These are phyloP conservation scores for Leptodirus hochenwartii DNA, from an alignment of 2,888 invertebrate genomes.

Conservation along the genomic window DNA sequence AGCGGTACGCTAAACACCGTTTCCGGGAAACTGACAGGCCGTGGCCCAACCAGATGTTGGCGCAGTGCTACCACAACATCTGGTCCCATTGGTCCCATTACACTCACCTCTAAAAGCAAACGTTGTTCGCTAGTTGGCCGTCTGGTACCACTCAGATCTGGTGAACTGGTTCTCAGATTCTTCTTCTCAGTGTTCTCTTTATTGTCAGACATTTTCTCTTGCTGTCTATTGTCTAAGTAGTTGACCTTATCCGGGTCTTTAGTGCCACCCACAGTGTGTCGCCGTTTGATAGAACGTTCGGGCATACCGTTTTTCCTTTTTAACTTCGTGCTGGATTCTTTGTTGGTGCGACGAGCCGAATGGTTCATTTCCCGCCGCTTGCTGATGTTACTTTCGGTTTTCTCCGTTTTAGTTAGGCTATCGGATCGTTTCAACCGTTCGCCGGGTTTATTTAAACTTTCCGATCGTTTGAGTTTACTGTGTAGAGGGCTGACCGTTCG, in stretches of 20 bases:
- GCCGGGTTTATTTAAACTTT: slow-evolving; percentile 39
- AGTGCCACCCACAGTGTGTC: slow-evolving; percentile 88
- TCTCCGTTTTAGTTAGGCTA: slow-evolving; percentile 50
- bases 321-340: slow-evolving; percentile 39
- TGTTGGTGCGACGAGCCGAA: slow-evolving; percentile 23
- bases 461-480: slow-evolving; percentile 36
- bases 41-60: slow-evolving; percentile 29
- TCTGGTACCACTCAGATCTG: slow-evolving; percentile 33
- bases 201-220: slow-evolving; percentile 11
- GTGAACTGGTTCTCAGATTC: slow-evolving; percentile 39
- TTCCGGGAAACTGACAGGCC: slow-evolving; percentile 34
- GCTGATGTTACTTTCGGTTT: slow-evolving; percentile 62
- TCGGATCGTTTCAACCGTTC: slow-evolving; percentile 37
- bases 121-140: too few species aligned
- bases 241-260: slow-evolving; percentile 64
- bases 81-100: slow-evolving; percentile 31
- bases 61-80: slow-evolving; percentile 28
- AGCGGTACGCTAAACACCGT: slow-evolving; percentile 35
- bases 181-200: slow-evolving; percentile 28
- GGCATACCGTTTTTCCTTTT: slow-evolving; percentile 63
- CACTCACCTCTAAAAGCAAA: slow-evolving; percentile 32
- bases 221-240: slow-evolving; percentile 4
- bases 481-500: slow-evolving; percentile 26
- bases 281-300: slow-evolving; percentile 67
- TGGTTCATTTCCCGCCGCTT: slow-evolving; percentile 38